Evolutionary conservation across 2,797 vertebrate species (phyloP).

Genomic region (Rachycentron canadum): DNA sequence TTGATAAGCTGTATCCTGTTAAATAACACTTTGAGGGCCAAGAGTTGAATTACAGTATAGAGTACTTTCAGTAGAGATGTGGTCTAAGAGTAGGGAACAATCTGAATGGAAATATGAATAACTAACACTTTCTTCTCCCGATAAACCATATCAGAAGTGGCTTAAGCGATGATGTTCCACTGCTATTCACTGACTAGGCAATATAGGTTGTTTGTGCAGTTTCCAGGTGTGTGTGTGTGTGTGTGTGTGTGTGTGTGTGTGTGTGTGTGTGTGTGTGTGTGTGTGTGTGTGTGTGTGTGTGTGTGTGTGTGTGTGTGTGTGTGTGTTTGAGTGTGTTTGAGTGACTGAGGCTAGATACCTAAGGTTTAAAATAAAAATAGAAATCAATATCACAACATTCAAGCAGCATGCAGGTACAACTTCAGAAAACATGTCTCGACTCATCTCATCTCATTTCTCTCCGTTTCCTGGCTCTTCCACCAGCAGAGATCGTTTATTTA

Average conservation of each 20-base stretch:
- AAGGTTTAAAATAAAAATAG: neutral
- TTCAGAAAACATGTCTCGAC: constrained; percentile 20
- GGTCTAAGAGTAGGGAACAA: neutral
- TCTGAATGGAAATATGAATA: neutral
- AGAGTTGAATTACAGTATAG: neutral
- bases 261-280: constrained; percentile 2
- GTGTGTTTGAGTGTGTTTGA: neutral
- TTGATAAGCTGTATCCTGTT: neutral
- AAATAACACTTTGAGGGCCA: neutral
- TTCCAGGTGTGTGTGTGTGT: neutral
- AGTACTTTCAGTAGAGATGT: neutral
- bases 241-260: constrained; percentile 2
- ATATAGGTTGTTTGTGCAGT: neutral
- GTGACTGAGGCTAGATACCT: neutral
- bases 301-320: too few species aligned
- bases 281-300: neutral
- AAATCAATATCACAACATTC: constrained; percentile 39
- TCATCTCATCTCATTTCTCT: constrained; percentile 21
- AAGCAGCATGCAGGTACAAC: constrained; percentile 7
- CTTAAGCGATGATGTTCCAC: neutral
- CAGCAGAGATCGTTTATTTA: constrained; percentile 20
- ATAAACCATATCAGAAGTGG: neutral
- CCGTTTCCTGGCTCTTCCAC: constrained; percentile 14
- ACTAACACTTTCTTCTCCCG: constrained; percentile 5
- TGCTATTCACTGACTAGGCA: neutral